Evolutionary conservation across 2,113 vertebrate genomes (phyloP).

Genomic region (Misgurnus anguillicaudatus): DNA sequence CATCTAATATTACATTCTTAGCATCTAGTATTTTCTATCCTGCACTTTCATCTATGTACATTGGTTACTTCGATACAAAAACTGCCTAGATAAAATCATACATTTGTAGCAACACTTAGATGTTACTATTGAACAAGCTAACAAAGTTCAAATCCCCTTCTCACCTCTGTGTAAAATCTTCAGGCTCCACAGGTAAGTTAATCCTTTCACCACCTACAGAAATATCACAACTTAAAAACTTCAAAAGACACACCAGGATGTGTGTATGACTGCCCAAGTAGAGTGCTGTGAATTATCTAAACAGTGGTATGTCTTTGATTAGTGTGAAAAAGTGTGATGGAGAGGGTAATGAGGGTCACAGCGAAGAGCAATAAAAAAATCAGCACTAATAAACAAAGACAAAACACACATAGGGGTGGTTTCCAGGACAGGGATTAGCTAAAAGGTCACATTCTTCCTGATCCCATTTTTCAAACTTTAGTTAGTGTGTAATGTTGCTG

Average conservation of each 20-base stretch:
- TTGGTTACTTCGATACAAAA: too few species aligned
- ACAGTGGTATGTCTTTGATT: constrained; percentile 87
- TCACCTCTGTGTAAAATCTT: constrained; percentile 98
- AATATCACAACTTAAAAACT: constrained; percentile 54
- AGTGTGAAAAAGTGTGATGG: constrained; percentile 77
- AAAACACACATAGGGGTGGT: not conserved
- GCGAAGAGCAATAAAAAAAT: constrained; percentile 69
- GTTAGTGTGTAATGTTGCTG: too few species aligned
- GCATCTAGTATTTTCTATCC: too few species aligned
- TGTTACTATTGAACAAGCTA: not conserved
- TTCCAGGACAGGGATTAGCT: too few species aligned
- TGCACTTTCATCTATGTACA: too few species aligned
- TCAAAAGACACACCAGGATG: constrained; percentile 54
- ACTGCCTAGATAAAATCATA: not conserved
- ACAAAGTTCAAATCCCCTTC: constrained; percentile 22
- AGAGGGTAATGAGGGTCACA: constrained; percentile 83
- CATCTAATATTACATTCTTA: not conserved
- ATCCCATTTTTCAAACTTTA: too few species aligned
- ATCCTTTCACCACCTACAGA: constrained; percentile 92
- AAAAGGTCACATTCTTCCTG: too few species aligned
- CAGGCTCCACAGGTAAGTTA: constrained; percentile 96
- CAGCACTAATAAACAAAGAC: constrained; percentile 50
- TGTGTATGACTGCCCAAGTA: constrained; percentile 61
- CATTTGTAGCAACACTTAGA: not conserved
- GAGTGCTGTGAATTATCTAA: constrained; percentile 87